Evolutionary conservation across 2,113 vertebrate genomes (phyloP), one percentile per base, ranked within the genome.

Genomic region (Gadus macrocephalus): DNA sequence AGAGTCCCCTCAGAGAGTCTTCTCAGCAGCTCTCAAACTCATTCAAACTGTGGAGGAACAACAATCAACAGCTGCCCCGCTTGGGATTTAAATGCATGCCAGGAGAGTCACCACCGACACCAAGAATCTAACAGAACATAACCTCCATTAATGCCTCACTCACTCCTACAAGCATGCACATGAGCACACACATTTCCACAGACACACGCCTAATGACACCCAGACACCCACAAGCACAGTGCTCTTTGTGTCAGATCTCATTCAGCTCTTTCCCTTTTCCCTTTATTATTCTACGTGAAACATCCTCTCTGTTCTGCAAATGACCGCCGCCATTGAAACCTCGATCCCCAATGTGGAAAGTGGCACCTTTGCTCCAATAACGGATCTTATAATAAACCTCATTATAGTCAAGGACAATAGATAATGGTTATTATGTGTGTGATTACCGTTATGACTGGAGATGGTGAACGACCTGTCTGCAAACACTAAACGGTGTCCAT

Each of bases 231-330:
- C 4, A 4, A 4, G 6, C 31, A 35, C 31, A 71, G 28, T 53
- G 66, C 59, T 55, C 17, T 64, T 55, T 70, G 35, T 62, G 65
- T 67, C 31, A 35, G 14, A 14, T 17, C 9, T 15, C 9, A 14
- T 38, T 64, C 15, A 16, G 4, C 27, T 62, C 60, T 62, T 19
- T n/a, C 17, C 58, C 61, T 27, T 7, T 31, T n/a, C n/a, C n/a
- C n/a, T n/a, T n/a, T 74, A 85, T 82, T 74, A 85, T 75, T 71
- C 73, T 75, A 59, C 64, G 72, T 77, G 69, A 80, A 70, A 66
- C 56, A 70, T 80, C 72, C 73, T 73, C 77, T 79, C 79, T 72
- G 70, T 67, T 77, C 71, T 67, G 70, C 58, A 73, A 73, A 81
- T 81, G 77, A 81, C 71, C 71, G 79, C 71, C 75, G 73, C 72